These are phyloP conservation scores for Neosilurus mollespiculum DNA, from an alignment of 2,797 vertebrate genomes.

Conservation along the genomic window DNA sequence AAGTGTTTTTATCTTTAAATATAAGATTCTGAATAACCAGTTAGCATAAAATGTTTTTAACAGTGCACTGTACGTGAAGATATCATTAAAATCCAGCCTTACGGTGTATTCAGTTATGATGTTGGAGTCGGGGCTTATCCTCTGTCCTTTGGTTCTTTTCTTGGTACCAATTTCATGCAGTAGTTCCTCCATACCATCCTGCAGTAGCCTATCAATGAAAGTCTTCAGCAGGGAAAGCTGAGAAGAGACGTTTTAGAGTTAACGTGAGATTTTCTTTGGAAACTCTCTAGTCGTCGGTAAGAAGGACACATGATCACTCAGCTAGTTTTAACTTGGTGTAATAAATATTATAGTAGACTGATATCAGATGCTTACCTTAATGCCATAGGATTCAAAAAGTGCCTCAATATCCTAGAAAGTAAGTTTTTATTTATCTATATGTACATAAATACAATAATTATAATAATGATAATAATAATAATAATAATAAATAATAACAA, in stretches of 20 bases:
- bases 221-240: slow-evolving; percentile 84
- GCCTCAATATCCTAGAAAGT: slow-evolving; percentile 79
- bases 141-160: slow-evolving; percentile 60
- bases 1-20: background rate
- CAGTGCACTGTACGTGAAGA: background rate
- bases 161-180: slow-evolving; percentile 66
- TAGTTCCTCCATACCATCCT: slow-evolving; percentile 77
- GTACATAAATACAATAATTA: background rate
- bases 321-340: background rate
- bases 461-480: no score
- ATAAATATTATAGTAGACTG: background rate
- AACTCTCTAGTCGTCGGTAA: background rate
- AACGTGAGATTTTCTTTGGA: no score
- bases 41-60: background rate
- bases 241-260: slow-evolving; percentile 30
- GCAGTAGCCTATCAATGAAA: slow-evolving; percentile 78
- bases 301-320: background rate
- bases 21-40: background rate
- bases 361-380: slow-evolving; percentile 74
- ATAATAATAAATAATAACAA: no score
- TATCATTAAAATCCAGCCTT: slow-evolving; percentile 40
- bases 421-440: background rate
- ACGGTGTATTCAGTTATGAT: slow-evolving; percentile 67
- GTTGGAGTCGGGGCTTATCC: slow-evolving; percentile 67
- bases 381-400: slow-evolving; percentile 85